phyloP scores from a whole-genome alignment of 2,113 vertebrate genomes.

The Taxidea taxus region DNA sequence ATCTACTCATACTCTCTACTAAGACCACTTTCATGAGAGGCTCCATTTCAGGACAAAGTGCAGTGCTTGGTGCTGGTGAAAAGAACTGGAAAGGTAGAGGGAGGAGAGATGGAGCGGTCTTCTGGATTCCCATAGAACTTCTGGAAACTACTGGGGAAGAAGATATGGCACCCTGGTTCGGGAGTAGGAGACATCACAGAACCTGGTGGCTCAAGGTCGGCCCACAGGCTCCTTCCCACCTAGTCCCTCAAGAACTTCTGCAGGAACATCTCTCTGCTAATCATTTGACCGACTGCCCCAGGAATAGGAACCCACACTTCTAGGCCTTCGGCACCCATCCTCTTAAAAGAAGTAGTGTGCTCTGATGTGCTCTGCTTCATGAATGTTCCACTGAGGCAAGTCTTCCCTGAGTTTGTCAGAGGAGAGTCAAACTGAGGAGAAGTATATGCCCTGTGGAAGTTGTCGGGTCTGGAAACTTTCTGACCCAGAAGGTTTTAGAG shows the following conservation, averaged over 20 bases:
- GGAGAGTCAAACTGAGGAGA: neutral
- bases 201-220: accelerated
- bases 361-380: neutral
- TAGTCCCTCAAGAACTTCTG: neutral
- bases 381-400: neutral
- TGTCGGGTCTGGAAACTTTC: neutral
- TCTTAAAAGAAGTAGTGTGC: neutral
- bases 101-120: neutral
- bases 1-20: neutral
- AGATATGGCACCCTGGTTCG: neutral
- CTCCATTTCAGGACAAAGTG: neutral
- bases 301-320: neutral
- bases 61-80: neutral
- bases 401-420: neutral
- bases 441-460: neutral
- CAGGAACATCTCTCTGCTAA: neutral
- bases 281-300: neutral
- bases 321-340: neutral
- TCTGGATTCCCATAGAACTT: neutral
- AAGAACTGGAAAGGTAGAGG: neutral
- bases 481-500: neutral
- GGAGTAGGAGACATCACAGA: neutral
- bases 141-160: neutral
- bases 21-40: neutral
- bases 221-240: neutral